Evolutionary conservation across 2,888 invertebrate genomes (phyloP), one percentile per base, ranked within the genome.

Genomic region (Parnassius mnemosyne): DNA sequence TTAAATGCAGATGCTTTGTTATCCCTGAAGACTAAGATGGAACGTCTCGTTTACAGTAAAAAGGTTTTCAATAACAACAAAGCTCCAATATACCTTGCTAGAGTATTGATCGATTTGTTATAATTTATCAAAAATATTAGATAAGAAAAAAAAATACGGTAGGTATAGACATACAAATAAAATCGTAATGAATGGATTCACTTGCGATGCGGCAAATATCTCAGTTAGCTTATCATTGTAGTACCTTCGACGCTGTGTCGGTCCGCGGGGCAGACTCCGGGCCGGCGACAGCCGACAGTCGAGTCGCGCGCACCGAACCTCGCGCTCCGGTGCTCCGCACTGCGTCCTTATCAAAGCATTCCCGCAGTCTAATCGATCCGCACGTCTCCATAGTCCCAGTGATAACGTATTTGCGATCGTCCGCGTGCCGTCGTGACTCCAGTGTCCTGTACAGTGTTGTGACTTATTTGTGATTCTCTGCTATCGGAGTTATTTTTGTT

Each of bases 301-400:
- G 85, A 79, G 84, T 77, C 80, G 87, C 85, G 89, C 87, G 77
- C 88, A 78, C 79, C 81, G 82, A 69, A 71, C 73, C 71, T 71
- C 76, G 67, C 76, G 77, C 79, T 78, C 76, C 71, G 71, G 71
- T 66, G 56, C 63, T 52, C 68, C 71, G 72, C 71, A 62, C 70
- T 75, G 71, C 79, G 80, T 13, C 13, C 82, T 82, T 84, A 87
- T 84, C 87, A 85, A 79, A 84, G 80, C 81, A 80, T 72, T 80
- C 81, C 80, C 81, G 83, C 83, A 79, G 78, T 78, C 79, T 80
- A 79, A 90, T 90, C 90, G 90, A 90, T 90, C 86, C 83, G 84
- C 80, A 80, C 80, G 80, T 83, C 80, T 81, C 75, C 75, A 75
- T 78, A 77, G 77, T 46, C 53, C 75, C 70, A 70, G 75, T 84